These are phyloP conservation scores for Drosophila histrio DNA, from an alignment of 2,888 invertebrate genomes.

Conservation along the genomic window DNA sequence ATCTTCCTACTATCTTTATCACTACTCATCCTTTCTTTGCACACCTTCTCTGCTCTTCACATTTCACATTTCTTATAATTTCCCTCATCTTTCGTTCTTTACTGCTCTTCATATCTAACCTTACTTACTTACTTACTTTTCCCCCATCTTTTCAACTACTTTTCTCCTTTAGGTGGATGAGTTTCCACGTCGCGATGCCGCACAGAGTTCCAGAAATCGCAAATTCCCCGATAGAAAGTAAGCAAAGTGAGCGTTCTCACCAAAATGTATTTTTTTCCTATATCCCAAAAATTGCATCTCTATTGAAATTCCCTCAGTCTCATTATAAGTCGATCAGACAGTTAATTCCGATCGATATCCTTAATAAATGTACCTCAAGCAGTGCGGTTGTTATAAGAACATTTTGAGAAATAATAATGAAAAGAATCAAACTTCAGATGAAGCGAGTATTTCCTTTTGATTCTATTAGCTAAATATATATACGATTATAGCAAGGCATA, in stretches of 20 bases:
- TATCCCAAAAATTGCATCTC: slow-evolving; percentile 37
- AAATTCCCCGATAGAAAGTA: slow-evolving; percentile 81
- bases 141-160: neutral
- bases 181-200: slow-evolving; percentile 81
- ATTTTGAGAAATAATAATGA: slow-evolving; percentile 4
- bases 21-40: neutral
- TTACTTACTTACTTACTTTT: neutral
- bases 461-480: slow-evolving; percentile 59
- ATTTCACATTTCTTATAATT: no score
- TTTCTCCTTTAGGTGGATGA: slow-evolving; percentile 76
- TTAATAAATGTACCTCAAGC: slow-evolving; percentile 76
- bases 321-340: slow-evolving; percentile 30
- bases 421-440: neutral
- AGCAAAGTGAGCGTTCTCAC: slow-evolving; percentile 17
- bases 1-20: neutral
- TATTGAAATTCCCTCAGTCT: slow-evolving; percentile 20
- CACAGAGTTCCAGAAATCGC: slow-evolving; percentile 76
- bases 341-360: slow-evolving; percentile 59
- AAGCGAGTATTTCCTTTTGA: slow-evolving; percentile 45
- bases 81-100: neutral
- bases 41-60: neutral
- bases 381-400: slow-evolving; percentile 69
- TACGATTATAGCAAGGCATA: slow-evolving; percentile 43
- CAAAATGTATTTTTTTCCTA: slow-evolving; percentile 6
- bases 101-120: neutral